Evolutionary conservation across 2,113 vertebrate species (phyloP).

Genomic region (Strix uralensis): DNA sequence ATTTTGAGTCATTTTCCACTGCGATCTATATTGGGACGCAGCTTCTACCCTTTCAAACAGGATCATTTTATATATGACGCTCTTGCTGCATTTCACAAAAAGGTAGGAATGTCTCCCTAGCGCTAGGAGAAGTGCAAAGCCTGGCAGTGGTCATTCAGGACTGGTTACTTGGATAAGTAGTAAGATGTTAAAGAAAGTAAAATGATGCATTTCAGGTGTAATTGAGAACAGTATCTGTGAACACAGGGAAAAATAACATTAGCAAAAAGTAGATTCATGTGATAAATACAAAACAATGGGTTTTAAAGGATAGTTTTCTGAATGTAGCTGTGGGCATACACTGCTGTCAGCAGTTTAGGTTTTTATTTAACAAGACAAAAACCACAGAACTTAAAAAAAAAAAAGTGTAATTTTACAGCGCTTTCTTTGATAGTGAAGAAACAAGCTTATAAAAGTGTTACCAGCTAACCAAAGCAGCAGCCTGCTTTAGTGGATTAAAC

Average conservation of each 20-base stretch:
- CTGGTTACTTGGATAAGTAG: background rate
- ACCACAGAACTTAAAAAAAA: background rate
- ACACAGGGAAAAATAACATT: conserved; percentile 37
- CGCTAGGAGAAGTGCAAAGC: conserved; percentile 2
- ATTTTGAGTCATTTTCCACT: conserved; percentile 70
- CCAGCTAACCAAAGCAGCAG: background rate
- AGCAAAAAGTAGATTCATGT: conserved; percentile 32
- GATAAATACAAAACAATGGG: conserved; percentile 47
- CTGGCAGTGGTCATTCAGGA: conserved; percentile 6
- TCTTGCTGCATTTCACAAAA: conserved; percentile 38
- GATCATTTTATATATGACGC: conserved; percentile 50
- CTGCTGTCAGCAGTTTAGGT: background rate
- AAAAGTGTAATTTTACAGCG: background rate
- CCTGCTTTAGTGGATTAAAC: background rate
- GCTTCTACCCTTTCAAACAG: conserved; percentile 35
- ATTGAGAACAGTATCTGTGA: conserved; percentile 44
- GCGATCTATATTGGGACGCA: conserved; percentile 45
- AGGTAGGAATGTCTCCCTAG: background rate
- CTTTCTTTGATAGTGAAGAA: background rate
- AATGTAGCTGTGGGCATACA: background rate
- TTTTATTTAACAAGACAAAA: conserved; percentile 1
- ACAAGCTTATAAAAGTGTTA: background rate
- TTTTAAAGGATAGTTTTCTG: conserved; percentile 5
- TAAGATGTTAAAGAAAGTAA: conserved; percentile 52
- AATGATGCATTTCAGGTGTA: conserved; percentile 25